Evolutionary conservation across 2,797 vertebrate genomes (phyloP).

Genomic region (Gadopsis bispinosus): DNA sequence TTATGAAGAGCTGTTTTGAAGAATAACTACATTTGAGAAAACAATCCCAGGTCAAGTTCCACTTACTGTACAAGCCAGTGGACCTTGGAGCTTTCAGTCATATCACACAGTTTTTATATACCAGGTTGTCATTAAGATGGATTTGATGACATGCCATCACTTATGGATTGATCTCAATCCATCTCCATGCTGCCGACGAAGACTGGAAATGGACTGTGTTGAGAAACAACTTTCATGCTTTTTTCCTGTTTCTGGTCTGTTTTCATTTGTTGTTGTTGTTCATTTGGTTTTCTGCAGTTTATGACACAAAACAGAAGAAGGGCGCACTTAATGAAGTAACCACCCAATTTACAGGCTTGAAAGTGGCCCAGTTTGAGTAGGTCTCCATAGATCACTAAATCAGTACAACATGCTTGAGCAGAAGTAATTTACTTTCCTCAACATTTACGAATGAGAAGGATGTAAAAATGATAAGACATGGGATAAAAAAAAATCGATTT

Average conservation of each 20-base stretch:
- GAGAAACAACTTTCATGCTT: background rate
- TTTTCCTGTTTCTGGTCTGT: background rate
- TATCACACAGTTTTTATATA: background rate
- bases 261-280: background rate
- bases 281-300: background rate
- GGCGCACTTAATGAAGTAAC: background rate
- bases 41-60: background rate
- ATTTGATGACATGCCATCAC: background rate
- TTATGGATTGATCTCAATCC: background rate
- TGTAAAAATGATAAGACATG: background rate
- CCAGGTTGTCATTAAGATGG: background rate
- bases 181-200: background rate
- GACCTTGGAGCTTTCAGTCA: background rate
- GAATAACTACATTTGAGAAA: background rate
- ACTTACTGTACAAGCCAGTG: background rate
- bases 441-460: background rate
- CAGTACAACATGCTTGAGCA: background rate
- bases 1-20: background rate
- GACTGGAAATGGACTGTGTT: background rate
- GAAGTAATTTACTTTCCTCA: background rate
- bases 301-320: slow-evolving; percentile 11
- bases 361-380: background rate
- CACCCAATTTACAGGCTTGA: background rate
- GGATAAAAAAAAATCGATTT: no score
- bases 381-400: background rate